These are phyloP conservation scores for Pogonophryne albipinna DNA, from an alignment of 2,797 vertebrate genomes.

Conservation along the genomic window DNA sequence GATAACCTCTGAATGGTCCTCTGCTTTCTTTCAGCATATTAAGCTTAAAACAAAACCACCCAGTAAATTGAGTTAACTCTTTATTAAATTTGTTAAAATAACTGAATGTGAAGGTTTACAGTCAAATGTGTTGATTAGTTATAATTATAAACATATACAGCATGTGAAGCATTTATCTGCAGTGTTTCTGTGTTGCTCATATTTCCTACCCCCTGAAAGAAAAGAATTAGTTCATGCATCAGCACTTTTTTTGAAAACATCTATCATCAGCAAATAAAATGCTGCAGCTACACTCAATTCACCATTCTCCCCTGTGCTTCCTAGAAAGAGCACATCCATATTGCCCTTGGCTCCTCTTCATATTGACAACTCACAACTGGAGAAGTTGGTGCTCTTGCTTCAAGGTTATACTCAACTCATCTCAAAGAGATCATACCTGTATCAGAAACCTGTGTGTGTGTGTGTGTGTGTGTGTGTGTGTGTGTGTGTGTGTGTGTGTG, in stretches of 20 bases:
- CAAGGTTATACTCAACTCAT: constrained; percentile 13
- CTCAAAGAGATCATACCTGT: not conserved
- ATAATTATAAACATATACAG: constrained; percentile 12
- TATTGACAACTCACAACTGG: constrained; percentile 45
- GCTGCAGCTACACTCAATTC: constrained; percentile 61
- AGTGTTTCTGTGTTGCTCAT: constrained; percentile 23
- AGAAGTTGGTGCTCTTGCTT: constrained; percentile 26
- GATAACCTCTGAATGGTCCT: not conserved
- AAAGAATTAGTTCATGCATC: constrained; percentile 44
- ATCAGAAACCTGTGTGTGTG: constrained; percentile 22
- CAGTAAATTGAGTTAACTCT: not conserved
- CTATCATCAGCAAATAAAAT: constrained; percentile 73
- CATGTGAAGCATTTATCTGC: constrained; percentile 28
- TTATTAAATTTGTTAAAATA: not conserved
- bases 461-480: constrained; percentile 47
- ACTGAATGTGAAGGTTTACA: constrained; percentile 2
- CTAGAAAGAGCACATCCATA: constrained; percentile 57
- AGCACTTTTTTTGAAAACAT: constrained; percentile 68
- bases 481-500: constrained; percentile 52
- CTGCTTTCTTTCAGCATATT: not conserved
- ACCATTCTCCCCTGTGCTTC: constrained; percentile 48
- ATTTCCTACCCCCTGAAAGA: constrained; percentile 46
- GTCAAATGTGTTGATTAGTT: not conserved
- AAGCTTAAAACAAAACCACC: not conserved
- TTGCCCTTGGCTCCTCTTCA: constrained; percentile 40